These are phyloP conservation scores for Horisme vitalbata DNA, from an alignment of 2,888 invertebrate species.

Conservation along the genomic window DNA sequence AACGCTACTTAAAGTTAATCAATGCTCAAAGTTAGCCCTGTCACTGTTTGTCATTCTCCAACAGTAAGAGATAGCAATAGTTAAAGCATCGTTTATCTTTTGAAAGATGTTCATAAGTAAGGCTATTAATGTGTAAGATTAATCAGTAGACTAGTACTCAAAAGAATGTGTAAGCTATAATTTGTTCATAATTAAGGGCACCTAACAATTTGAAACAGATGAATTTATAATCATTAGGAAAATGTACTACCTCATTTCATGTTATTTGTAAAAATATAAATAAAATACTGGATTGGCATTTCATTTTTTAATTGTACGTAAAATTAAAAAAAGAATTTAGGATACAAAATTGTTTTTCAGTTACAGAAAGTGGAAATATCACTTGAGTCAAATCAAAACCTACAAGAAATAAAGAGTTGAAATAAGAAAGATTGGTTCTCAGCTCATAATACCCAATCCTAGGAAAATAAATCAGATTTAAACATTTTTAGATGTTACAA, in stretches of 20 bases:
- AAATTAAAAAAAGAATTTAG: slow-evolving; percentile 47
- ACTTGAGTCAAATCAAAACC: slow-evolving; percentile 22
- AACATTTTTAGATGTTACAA: slow-evolving; percentile 18
- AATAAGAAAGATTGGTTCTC: slow-evolving; percentile 19
- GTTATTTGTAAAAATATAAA: slow-evolving; percentile 17
- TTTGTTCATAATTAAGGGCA: too few relatives aligned
- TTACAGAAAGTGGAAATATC: slow-evolving; percentile 23
- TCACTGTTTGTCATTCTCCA: too few relatives aligned
- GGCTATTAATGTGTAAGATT: too few relatives aligned
- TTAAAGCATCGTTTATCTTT: too few relatives aligned
- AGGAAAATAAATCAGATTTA: slow-evolving; percentile 23
- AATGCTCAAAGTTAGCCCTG: too few relatives aligned
- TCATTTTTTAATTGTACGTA: slow-evolving; percentile 53
- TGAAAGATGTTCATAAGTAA: too few relatives aligned
- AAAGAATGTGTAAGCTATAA: too few relatives aligned
- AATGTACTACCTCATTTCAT: slow-evolving; percentile 8
- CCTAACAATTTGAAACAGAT: too few relatives aligned
- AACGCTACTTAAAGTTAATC: too few relatives aligned
- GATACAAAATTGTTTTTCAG: slow-evolving; percentile 48
- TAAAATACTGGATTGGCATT: slow-evolving; percentile 46
- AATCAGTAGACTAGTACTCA: too few relatives aligned
- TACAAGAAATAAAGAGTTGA: slow-evolving; percentile 20
- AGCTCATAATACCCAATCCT: neutral
- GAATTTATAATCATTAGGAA: neutral
- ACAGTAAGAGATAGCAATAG: too few relatives aligned